Evolutionary conservation across 2,113 vertebrate species (phyloP), one percentile per base, ranked within the genome.

Genomic region (Seriola quinqueradiata): DNA sequence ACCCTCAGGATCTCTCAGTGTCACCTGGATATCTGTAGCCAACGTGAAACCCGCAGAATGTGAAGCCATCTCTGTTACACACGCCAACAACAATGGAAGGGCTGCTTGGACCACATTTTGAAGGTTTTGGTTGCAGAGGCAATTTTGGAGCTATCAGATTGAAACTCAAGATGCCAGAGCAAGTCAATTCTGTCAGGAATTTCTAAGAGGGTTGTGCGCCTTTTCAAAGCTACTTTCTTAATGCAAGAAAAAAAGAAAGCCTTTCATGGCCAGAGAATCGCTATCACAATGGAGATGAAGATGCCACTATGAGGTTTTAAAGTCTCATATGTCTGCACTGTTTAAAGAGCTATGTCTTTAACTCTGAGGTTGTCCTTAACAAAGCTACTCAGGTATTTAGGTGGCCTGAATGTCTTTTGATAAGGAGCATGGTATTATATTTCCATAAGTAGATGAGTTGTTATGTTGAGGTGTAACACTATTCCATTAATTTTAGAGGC

Each of bases 101-200:
- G 69, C 74, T 55, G 70, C 83, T 52, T 48, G 77, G 83, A 71
- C 72, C 75, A 69, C 85, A 67, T 90, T 79, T 81, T 50, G 77
- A 82, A 89, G 92, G 85, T 89, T 92, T 89, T 90, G 84, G 89
- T 90, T 92, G 89, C 91, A 92, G 82, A 79, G 69, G 88, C 89
- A 94, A 91, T 91, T 90, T 92, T 79, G 70, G 65, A 72, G 84
- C 89, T 94, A 95, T 95, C 94, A 94, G 93, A 94, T 94, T 91
- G 93, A 94, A 94, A 94, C 84, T 82, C 75, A 83, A 94, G 92
- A 93, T 84, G 86, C 81, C 83, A 77, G 83, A 77, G 59, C 68
- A 75, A 80, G 83, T 92, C 84, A 77, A 64, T 89, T 92, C 90
- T 89, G 90, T 92, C 87, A 88, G 86, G 92, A 92, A 90, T 93